Base-by-base conservation (phyloP, 2,113 vertebrate genomes). In the Semnornis frantzii region DNA sequence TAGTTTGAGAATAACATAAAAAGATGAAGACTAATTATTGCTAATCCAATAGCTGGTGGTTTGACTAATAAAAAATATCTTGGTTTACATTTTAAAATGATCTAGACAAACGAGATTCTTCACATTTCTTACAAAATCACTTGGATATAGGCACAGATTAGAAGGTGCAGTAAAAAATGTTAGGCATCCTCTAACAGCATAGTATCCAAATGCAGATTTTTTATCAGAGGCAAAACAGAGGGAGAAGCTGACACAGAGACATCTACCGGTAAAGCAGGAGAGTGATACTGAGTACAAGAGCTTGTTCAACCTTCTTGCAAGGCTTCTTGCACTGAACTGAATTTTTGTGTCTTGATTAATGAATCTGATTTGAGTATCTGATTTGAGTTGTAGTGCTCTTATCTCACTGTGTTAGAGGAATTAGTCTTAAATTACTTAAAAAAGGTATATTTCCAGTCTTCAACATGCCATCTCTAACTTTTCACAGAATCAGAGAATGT, bases 201-300 rank as follows among this genome's bases (percentile, higher is more conserved):
- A 42, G 7, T 39, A 19, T 55, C 87, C 31, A 63, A 59, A 60
- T 21, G 8, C 25, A 33, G 30, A 30, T n/a, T 82, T 83, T 52
- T n/a, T n/a, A 50, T 87, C 50, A 86, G 44, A 79, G 57, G 39
- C 20, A 34, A 68, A 60, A 60, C 2, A 33, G 69, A 70, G 58
- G 37, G 76, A 77, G 42, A 93, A 96, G 65, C 57, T 94, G 76
- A 89, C 66, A 73, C 20, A 89, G 94, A 87, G 89, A 96, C 96
- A 96, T 91, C 89, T 97, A 70, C 87, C 12, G 31, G 95, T 78
- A 79, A 86, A 63, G 28, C 23, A 44, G 16, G 23, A 94, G 52
- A 92, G 82, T 17, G 30, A 15, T 64, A 12, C 10, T 2, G 6
- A 70, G 50, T 33, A 9, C 25, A 34, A 52, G 18, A 1, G 0